Conservation (phyloP, 2,797 vertebrate species). For the Pogoniulus pusillus region DNA sequence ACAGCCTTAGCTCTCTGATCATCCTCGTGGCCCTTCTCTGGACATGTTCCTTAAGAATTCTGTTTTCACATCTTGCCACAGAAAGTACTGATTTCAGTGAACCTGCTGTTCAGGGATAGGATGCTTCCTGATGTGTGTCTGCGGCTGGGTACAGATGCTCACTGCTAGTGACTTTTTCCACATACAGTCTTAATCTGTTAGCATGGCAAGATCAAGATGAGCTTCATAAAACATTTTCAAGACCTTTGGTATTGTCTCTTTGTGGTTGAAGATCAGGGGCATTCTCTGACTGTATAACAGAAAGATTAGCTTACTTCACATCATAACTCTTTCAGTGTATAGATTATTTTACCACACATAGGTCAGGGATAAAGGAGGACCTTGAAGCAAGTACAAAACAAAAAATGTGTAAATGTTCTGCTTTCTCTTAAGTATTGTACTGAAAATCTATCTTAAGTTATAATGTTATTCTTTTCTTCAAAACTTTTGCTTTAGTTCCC, state of each 20-base stretch:
- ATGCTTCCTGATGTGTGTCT: background rate
- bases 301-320: background rate
- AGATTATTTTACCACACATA: background rate
- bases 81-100: background rate
- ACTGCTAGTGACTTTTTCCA: background rate
- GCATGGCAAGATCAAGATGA: background rate
- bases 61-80: background rate
- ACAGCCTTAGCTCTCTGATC: no score
- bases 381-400: background rate
- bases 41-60: background rate
- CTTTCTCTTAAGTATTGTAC: background rate
- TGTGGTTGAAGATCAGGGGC: background rate
- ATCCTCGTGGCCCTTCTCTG: no score
- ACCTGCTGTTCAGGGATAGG: background rate
- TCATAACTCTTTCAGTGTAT: background rate
- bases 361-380: background rate
- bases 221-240: background rate
- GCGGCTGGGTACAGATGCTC: background rate
- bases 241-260: background rate
- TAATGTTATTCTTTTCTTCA: background rate
- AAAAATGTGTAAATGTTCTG: background rate
- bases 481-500: conserved; percentile 17
- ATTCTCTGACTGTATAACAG: background rate
- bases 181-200: background rate
- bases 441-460: background rate